Conservation (phyloP, 2,797 vertebrate species). For the Chaunax sp. region DNA sequence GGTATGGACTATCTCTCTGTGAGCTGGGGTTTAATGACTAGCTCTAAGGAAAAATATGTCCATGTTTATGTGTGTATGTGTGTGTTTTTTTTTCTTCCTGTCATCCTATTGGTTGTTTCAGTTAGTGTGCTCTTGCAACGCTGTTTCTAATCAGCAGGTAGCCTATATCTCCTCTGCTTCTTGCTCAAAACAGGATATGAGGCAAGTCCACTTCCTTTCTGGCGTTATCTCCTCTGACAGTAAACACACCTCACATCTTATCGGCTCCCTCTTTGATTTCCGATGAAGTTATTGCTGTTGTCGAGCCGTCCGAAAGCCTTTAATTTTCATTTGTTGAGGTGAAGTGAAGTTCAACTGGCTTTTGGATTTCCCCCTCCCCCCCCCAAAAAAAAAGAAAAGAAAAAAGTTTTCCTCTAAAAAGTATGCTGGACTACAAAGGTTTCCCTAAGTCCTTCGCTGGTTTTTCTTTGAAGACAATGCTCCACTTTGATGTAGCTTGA, state of each 20-base stretch:
- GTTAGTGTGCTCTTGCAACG: background rate
- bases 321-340: constrained; percentile 24
- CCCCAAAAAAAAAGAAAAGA: no score
- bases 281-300: constrained; percentile 39
- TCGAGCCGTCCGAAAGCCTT: constrained; percentile 21
- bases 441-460: constrained; percentile 28
- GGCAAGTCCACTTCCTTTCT: constrained; percentile 58
- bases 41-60: constrained; percentile 15
- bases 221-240: constrained; percentile 42
- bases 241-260: constrained; percentile 7
- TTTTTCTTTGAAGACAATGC: constrained; percentile 65
- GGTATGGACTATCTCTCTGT: constrained; percentile 21
- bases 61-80: background rate
- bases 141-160: constrained; percentile 40
- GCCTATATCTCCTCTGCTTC: constrained; percentile 50
- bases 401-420: constrained; percentile 30
- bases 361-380: constrained; percentile 19
- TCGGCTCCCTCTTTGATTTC: constrained; percentile 64
- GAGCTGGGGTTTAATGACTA: constrained; percentile 14
- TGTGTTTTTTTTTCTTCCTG: background rate
- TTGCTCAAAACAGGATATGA: constrained; percentile 72
- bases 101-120: constrained; percentile 18
- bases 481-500: constrained; percentile 65
- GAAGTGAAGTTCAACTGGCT: constrained; percentile 28
- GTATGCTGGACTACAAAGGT: constrained; percentile 61